Conservation (phyloP, 2,797 vertebrate genomes). For the Saxicola maurus region DNA sequence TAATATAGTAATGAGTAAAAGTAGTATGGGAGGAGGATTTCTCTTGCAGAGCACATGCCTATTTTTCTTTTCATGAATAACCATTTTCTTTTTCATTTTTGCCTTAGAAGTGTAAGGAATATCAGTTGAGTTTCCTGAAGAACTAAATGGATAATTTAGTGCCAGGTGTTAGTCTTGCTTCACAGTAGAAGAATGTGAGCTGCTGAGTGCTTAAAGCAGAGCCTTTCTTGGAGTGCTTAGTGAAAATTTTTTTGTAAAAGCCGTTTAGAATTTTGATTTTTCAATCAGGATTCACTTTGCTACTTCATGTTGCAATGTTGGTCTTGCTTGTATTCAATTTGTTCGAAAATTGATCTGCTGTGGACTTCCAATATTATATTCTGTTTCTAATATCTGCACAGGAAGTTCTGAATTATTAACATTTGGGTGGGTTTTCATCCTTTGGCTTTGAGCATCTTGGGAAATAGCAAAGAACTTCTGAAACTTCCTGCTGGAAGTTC, state of each 20-base stretch:
- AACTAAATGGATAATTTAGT: neutral
- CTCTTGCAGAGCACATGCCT: neutral
- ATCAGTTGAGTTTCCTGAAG: neutral
- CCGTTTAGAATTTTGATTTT: neutral
- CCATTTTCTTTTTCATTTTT: neutral
- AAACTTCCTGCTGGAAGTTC: neutral
- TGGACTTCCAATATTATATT: constrained; percentile 5
- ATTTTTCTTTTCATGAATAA: neutral
- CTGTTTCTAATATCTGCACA: neutral
- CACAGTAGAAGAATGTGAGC: neutral
- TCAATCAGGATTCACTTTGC: neutral
- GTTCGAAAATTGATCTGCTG: neutral
- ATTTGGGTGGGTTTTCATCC: neutral
- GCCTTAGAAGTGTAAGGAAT: neutral
- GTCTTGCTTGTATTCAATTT: neutral
- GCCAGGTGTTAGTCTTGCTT: neutral
- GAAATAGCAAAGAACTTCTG: neutral
- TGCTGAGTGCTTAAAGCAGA: neutral
- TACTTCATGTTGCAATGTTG: neutral
- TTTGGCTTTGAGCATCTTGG: neutral
- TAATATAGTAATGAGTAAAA: neutral
- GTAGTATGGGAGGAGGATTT: neutral
- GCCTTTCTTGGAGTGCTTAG: neutral
- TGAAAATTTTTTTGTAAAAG: neutral
- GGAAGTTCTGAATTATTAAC: constrained; percentile 6